phyloP scores from a whole-genome alignment of 2,888 invertebrate species.

The Oscheius sp. region DNA sequence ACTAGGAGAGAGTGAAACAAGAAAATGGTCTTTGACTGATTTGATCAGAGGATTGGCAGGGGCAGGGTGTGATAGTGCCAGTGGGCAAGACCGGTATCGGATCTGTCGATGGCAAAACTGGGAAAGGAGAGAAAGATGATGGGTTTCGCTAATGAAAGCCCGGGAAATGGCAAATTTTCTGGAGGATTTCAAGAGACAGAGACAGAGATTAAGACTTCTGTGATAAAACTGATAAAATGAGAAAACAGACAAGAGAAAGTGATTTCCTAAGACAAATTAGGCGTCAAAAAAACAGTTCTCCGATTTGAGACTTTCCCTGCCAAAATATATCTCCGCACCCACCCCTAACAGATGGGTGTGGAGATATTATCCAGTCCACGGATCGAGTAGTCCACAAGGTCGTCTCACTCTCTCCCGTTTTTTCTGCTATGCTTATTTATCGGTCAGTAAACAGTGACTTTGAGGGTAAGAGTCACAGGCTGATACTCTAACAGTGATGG shows the following conservation, averaged over 20 bases:
- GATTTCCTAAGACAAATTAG: too few relatives aligned
- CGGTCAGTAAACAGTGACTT: too few relatives aligned
- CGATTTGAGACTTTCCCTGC: not conserved
- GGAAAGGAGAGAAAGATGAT: not conserved
- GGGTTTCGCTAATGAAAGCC: not conserved
- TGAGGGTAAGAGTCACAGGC: too few relatives aligned
- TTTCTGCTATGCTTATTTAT: not conserved
- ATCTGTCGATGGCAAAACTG: not conserved
- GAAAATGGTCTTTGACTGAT: too few relatives aligned
- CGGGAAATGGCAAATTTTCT: not conserved
- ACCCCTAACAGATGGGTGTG: not conserved
- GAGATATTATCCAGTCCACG: slow-evolving; percentile 1
- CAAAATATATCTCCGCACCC: not conserved
- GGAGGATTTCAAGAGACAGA: too few relatives aligned
- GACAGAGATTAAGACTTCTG: too few relatives aligned
- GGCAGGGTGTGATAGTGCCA: slow-evolving; percentile 4
- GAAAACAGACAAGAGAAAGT: too few relatives aligned
- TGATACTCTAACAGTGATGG: too few relatives aligned
- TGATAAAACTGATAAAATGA: too few relatives aligned
- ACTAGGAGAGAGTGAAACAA: not conserved
- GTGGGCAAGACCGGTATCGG: not conserved
- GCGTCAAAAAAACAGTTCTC: too few relatives aligned
- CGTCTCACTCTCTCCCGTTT: slow-evolving; percentile 2
- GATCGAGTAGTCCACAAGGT: slow-evolving; percentile 9
- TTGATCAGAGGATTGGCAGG: not conserved